Evolutionary conservation across 2,888 invertebrate genomes (phyloP), one percentile per base, ranked within the genome.

Genomic region (Caprella mutica): DNA sequence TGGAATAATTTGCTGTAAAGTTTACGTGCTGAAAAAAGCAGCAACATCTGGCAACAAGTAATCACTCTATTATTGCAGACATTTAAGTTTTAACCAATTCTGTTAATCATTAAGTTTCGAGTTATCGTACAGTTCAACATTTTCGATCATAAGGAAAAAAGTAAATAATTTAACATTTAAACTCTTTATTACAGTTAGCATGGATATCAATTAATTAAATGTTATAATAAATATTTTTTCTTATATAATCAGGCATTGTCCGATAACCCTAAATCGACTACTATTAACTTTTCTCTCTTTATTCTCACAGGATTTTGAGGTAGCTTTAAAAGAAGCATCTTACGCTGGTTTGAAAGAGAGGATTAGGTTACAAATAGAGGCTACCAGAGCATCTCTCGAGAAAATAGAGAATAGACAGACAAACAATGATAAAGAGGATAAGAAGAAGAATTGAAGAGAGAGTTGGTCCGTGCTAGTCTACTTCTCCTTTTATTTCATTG

Each of bases 261-360:
- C n/a, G n/a, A n/a, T n/a, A n/a, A n/a, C n/a, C n/a, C n/a, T n/a
- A 9, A 33, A 12, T 9, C 8, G 33, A 33, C 33, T 9, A 8
- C 8, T 8, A 21, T 21, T 17, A 21, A 8, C 14, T 26, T 1
- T 9, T 33, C 4, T 4, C 2, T 19, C 12, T 40, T 39, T 38
- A 19, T 12, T 29, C 24, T 51, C 14, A 3, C 54, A 60, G 29
- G 65, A 66, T 23, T 65, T 75, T 17, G 67, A 70, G 40, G 67
- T 68, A 21, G 69, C 70, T 59, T 67, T 72, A 29, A 69, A 68
- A 55, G 71, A 70, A 50, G 71, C 73, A 1, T 67, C 69, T 72
- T 66, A 72, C 1, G 80, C 82, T 5, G 84, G 86, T n/a, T 83
- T 85, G 59, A 81, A 80, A 67, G 86, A 88, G 70, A 78, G 88